phyloP scores from a whole-genome alignment of 1,140 invertebrate species.

The Magallana angulata region DNA sequence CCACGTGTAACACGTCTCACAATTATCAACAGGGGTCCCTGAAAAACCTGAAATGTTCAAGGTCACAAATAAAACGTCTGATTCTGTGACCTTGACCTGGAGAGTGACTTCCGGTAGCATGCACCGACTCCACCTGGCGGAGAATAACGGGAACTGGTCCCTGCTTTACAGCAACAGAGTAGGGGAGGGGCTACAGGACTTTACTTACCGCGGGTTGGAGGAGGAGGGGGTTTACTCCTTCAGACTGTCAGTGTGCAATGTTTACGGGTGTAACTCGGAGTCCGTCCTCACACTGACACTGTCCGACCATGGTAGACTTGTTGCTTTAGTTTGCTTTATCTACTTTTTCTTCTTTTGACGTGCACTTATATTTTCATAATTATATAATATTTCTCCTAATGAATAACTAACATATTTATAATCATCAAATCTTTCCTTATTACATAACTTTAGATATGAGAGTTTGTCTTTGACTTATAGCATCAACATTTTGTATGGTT shows the following conservation, averaged over 20 bases:
- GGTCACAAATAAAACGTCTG: not conserved
- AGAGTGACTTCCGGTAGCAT: not conserved
- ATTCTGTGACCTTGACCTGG: slow-evolving; percentile 28
- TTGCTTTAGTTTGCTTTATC: too few relatives aligned
- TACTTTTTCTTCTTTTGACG: too few relatives aligned
- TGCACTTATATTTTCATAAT: too few relatives aligned
- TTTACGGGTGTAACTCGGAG: not conserved
- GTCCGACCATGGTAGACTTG: not conserved
- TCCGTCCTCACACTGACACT: not conserved
- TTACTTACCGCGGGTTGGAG: not conserved
- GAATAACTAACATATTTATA: too few relatives aligned
- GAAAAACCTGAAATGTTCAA: not conserved
- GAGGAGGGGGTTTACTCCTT: not conserved
- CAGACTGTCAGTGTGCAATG: not conserved
- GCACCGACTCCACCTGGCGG: not conserved
- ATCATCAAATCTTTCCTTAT: too few relatives aligned
- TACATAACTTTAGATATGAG: too few relatives aligned
- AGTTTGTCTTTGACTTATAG: too few relatives aligned
- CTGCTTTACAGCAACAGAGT: not conserved
- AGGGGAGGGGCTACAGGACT: not conserved
- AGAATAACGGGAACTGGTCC: slow-evolving; percentile 4
- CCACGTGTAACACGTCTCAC: not conserved
- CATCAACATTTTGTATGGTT: too few relatives aligned
- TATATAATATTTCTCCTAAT: too few relatives aligned
- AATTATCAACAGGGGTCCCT: slow-evolving; percentile 18